These are phyloP conservation scores for Pheosia tremula DNA, from an alignment of 2,888 invertebrate genomes.

Conservation along the genomic window DNA sequence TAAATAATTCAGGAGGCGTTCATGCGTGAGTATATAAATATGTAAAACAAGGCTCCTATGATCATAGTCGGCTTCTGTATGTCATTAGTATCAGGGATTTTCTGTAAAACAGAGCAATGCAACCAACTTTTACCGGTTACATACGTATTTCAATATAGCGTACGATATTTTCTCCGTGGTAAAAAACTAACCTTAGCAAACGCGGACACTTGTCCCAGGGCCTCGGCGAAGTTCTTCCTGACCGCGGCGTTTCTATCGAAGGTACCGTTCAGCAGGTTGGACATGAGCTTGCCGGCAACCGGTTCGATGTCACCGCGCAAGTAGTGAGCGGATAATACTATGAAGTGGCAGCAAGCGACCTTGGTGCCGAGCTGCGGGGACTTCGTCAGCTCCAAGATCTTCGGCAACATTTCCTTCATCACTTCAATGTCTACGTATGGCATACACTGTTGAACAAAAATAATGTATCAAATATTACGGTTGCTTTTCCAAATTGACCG, in stretches of 20 bases:
- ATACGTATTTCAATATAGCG: too few relatives aligned
- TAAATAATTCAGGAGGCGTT: too few relatives aligned
- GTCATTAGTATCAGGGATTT: too few relatives aligned
- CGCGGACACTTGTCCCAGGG: slow-evolving; percentile 93
- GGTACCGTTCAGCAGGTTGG: slow-evolving; percentile 88
- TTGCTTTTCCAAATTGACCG: too few relatives aligned
- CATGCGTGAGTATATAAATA: too few relatives aligned
- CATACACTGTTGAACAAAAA: slow-evolving; percentile 76
- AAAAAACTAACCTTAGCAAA: slow-evolving; percentile 87
- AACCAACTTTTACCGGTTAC: too few relatives aligned
- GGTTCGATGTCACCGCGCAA: slow-evolving; percentile 83
- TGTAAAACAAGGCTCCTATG: too few relatives aligned
- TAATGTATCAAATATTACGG: too few relatives aligned
- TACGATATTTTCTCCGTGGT: not conserved
- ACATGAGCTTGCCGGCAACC: slow-evolving; percentile 84
- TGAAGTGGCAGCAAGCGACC: slow-evolving; percentile 91
- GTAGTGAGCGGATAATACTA: slow-evolving; percentile 87
- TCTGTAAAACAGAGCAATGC: too few relatives aligned
- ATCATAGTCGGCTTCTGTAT: too few relatives aligned
- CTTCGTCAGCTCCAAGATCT: slow-evolving; percentile 92
- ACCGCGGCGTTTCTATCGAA: slow-evolving; percentile 93
- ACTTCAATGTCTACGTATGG: slow-evolving; percentile 90
- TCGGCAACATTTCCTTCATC: slow-evolving; percentile 92
- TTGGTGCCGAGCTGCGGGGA: slow-evolving; percentile 94
- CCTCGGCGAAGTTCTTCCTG: slow-evolving; percentile 92